Percentiles rank a stretch among this genome's conserved stretches.
phyloP scores from a whole-genome alignment of 2,888 invertebrate genomes.

The Laothoe populi region DNA sequence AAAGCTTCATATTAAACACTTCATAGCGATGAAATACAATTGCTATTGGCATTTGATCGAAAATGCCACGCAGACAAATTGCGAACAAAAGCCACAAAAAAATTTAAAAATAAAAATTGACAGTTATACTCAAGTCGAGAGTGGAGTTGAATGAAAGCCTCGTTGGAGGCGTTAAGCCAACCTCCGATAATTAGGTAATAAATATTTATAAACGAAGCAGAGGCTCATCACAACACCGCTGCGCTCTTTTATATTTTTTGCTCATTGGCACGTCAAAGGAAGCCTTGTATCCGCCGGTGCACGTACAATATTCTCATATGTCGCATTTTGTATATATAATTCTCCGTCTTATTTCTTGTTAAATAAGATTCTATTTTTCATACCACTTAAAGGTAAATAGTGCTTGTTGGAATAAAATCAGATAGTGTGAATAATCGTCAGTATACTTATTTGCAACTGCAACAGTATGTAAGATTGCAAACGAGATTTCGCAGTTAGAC shows the following conservation, averaged over 20 bases:
- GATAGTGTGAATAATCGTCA: constrained; percentile 63
- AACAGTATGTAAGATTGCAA: constrained; percentile 49
- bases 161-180: constrained; percentile 65
- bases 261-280: constrained; percentile 60
- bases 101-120: constrained; percentile 55
- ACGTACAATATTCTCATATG: constrained; percentile 37
- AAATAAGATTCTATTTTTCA: constrained; percentile 37
- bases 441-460: constrained; percentile 64
- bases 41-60: constrained; percentile 21
- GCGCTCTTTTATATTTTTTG: constrained; percentile 53
- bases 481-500: constrained; percentile 61
- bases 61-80: not conserved
- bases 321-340: constrained; percentile 29
- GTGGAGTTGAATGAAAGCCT: constrained; percentile 55
- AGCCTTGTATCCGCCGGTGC: constrained; percentile 41
- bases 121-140: constrained; percentile 26
- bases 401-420: constrained; percentile 32
- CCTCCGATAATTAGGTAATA: constrained; percentile 76
- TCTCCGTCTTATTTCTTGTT: constrained; percentile 28
- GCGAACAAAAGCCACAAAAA: not conserved
- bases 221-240: constrained; percentile 60
- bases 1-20: no score
- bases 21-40: no score
- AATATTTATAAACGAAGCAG: constrained; percentile 78
- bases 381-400: constrained; percentile 29